Conservation (phyloP, 2,113 vertebrate genomes). For the Saguinus midas region DNA sequence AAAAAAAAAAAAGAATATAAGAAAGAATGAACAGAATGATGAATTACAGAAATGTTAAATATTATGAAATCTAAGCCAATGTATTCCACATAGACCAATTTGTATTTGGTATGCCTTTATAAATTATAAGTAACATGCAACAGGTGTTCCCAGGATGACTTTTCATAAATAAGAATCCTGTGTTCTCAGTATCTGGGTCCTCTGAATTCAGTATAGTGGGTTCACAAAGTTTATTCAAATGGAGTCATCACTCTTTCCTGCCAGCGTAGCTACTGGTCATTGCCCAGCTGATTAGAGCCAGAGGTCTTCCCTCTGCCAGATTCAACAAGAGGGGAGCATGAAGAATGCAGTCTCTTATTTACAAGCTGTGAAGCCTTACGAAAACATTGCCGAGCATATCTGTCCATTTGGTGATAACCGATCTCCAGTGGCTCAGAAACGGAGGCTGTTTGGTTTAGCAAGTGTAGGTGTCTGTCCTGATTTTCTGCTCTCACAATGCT, state of each 20-base stretch:
- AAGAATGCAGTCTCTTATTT: slow-evolving; percentile 22
- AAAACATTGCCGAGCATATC: slow-evolving; percentile 39
- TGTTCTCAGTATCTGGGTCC: not conserved
- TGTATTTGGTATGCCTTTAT: not conserved
- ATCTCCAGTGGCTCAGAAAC: slow-evolving; percentile 61
- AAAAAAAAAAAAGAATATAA: no score
- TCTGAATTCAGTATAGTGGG: not conserved
- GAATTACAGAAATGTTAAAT: not conserved
- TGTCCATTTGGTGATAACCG: slow-evolving; percentile 73
- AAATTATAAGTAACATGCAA: not conserved
- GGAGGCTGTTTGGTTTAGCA: slow-evolving; percentile 54
- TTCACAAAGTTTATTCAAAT: not conserved
- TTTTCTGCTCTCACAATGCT: slow-evolving; percentile 72
- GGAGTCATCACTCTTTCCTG: not conserved
- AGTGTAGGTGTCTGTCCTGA: slow-evolving; percentile 58
- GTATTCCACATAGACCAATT: not conserved
- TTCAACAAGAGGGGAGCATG: not conserved
- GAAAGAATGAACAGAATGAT: not conserved
- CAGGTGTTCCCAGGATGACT: not conserved
- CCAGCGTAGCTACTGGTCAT: slow-evolving; percentile 11
- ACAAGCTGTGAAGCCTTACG: slow-evolving; percentile 52
- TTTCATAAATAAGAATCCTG: not conserved
- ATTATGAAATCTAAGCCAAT: not conserved
- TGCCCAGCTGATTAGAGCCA: not conserved
- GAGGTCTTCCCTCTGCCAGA: slow-evolving; percentile 24